Conservation (phyloP, 1,140 invertebrate species). For the Halesus radiatus region DNA sequence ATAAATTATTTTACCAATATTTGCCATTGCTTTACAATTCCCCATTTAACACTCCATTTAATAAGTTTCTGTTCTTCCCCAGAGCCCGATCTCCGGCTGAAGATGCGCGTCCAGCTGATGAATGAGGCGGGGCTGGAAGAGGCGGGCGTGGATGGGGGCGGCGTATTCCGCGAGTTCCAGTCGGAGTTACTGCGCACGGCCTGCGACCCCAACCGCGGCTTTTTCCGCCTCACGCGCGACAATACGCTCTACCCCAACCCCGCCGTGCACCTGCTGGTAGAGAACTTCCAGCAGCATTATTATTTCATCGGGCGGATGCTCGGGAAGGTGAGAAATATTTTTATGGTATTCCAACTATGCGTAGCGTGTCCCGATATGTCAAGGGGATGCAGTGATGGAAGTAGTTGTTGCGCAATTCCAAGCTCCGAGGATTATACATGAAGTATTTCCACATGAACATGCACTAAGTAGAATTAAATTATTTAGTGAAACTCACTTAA, state of each 20-base stretch:
- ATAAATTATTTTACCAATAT: too few species aligned
- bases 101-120: slow-evolving; percentile 90
- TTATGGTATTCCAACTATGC: slow-evolving; percentile 5
- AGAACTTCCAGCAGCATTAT: slow-evolving; percentile 92
- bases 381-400: too few species aligned
- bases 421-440: too few species aligned
- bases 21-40: too few species aligned
- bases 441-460: too few species aligned
- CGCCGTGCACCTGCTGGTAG: slow-evolving; percentile 85
- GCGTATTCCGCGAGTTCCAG: slow-evolving; percentile 93
- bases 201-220: slow-evolving; percentile 96
- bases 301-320: slow-evolving; percentile 96
- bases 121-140: slow-evolving; percentile 93
- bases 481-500: too few species aligned
- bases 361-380: too few species aligned
- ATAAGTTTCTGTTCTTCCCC: too few species aligned
- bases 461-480: too few species aligned
- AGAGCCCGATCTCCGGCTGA: slow-evolving; percentile 90
- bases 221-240: slow-evolving; percentile 93
- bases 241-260: slow-evolving; percentile 97
- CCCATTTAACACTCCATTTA: too few species aligned
- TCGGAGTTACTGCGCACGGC: slow-evolving; percentile 90
- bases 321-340: slow-evolving; percentile 80
- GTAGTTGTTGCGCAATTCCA: too few species aligned
- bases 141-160: slow-evolving; percentile 96